These are phyloP conservation scores for Lordiphosa collinella DNA, from an alignment of 1,140 invertebrate genomes.

Conservation along the genomic window DNA sequence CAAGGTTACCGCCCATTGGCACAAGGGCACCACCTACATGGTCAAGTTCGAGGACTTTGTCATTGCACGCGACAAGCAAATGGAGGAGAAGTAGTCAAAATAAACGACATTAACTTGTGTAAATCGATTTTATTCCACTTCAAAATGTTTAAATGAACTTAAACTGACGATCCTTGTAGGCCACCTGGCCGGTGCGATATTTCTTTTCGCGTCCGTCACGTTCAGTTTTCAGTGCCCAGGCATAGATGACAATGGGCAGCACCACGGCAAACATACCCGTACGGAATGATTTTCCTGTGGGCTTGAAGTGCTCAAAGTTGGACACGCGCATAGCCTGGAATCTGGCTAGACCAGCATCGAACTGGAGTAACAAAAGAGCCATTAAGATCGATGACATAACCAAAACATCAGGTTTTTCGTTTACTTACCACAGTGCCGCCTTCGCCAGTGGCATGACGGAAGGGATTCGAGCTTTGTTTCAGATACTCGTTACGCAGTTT, in stretches of 20 bases:
- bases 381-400: slow-evolving; percentile 75
- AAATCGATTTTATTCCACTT: slow-evolving; percentile 51
- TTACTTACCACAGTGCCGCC: slow-evolving; percentile 83
- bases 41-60: slow-evolving; percentile 98
- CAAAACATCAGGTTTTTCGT: slow-evolving; percentile 16
- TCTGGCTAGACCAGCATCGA: slow-evolving; percentile 87
- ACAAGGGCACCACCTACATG: slow-evolving; percentile 99
- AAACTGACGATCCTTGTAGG: slow-evolving; percentile 85
- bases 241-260: slow-evolving; percentile 82
- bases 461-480: slow-evolving; percentile 85
- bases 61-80: slow-evolving; percentile 93
- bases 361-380: slow-evolving; percentile 81
- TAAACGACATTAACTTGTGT: neutral
- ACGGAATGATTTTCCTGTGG: slow-evolving; percentile 82
- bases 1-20: slow-evolving; percentile 98
- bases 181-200: slow-evolving; percentile 85
- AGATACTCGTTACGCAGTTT: slow-evolving; percentile 82
- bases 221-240: slow-evolving; percentile 81
- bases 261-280: slow-evolving; percentile 81
- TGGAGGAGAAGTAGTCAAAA: slow-evolving; percentile 88
- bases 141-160: slow-evolving; percentile 81
- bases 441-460: slow-evolving; percentile 80
- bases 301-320: slow-evolving; percentile 85
- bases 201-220: slow-evolving; percentile 82
- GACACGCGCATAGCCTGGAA: slow-evolving; percentile 85